A percentile compares a stretch with the other conserved stretches of the same genome.
phyloP scores from a whole-genome alignment of 2,888 invertebrate genomes.

The Eremobia ochroleuca region DNA sequence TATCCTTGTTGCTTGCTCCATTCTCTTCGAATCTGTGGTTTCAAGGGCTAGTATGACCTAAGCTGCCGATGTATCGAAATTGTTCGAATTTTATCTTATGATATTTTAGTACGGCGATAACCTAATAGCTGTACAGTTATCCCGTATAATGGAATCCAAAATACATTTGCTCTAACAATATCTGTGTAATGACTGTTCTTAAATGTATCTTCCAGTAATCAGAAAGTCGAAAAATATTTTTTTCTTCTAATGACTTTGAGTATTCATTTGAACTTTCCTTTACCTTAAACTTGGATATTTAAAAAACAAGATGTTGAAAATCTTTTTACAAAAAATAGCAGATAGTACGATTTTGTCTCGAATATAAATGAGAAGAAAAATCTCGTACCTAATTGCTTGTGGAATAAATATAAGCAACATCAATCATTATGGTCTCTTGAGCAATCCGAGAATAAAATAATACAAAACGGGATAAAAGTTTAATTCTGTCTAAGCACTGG shows the following conservation, averaged over 20 bases:
- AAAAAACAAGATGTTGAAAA: constrained; percentile 3
- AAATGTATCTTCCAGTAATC: not conserved
- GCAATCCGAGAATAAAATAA: not conserved
- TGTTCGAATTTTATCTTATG: constrained; percentile 20
- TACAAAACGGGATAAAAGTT: not conserved
- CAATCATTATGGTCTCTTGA: not conserved
- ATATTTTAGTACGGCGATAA: constrained; percentile 31
- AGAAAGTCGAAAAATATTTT: not conserved
- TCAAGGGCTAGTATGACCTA: too few relatives aligned
- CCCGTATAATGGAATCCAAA: constrained; percentile 28
- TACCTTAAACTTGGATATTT: not conserved
- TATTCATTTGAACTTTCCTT: constrained; percentile 3
- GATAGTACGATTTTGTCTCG: not conserved
- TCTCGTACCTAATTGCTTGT: not conserved
- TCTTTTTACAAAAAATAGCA: not conserved
- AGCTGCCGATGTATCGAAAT: constrained; percentile 15
- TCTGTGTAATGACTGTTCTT: constrained; percentile 13
- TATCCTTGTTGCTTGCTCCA: not conserved
- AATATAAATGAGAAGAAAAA: not conserved
- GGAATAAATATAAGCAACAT: not conserved
- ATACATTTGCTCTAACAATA: constrained; percentile 17
- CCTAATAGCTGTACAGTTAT: constrained; percentile 26
- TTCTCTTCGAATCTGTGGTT: not conserved
- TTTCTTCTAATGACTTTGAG: not conserved
- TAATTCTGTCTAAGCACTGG: not conserved